Conservation (phyloP, 1,140 invertebrate genomes). For the Telenomus remus region DNA sequence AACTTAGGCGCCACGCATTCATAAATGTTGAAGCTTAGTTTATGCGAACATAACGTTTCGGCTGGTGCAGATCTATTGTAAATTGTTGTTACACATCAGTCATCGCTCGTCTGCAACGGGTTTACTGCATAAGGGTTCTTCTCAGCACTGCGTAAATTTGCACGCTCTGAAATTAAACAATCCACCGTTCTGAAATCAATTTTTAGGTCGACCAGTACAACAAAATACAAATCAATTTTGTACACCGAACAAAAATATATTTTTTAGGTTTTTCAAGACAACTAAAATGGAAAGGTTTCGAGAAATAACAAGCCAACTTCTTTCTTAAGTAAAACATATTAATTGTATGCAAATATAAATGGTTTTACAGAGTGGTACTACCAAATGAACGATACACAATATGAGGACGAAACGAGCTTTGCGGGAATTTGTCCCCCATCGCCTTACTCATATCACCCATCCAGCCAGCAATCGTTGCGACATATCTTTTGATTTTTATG, state of each 20-base stretch:
- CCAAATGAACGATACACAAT: slow-evolving; percentile 72
- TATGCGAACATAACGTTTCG: slow-evolving; percentile 28
- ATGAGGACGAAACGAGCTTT: slow-evolving; percentile 67
- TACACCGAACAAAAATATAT: no score
- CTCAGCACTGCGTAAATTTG: slow-evolving; percentile 5
- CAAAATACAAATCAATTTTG: neutral
- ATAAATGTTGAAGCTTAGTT: slow-evolving; percentile 34
- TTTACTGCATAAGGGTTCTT: neutral
- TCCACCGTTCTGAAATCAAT: neutral
- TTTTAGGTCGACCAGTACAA: neutral
- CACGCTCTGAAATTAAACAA: slow-evolving; percentile 3
- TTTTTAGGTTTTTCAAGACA: neutral
- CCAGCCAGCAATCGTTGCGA: slow-evolving; percentile 23
- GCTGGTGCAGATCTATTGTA: slow-evolving; percentile 25
- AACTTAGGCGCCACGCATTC: slow-evolving; percentile 14
- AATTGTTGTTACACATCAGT: slow-evolving; percentile 31
- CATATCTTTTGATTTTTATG: slow-evolving; percentile 48
- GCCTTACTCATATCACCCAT: slow-evolving; percentile 43
- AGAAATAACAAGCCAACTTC: slow-evolving; percentile 5
- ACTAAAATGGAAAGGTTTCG: neutral
- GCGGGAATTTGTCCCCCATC: slow-evolving; percentile 35
- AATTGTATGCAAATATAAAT: slow-evolving; percentile 75
- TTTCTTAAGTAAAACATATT: slow-evolving; percentile 74
- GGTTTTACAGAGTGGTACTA: slow-evolving; percentile 73
- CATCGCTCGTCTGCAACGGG: slow-evolving; percentile 15